Evolutionary conservation across 2,888 invertebrate species (phyloP).

Genomic region (Rhorus exstirpatorius): DNA sequence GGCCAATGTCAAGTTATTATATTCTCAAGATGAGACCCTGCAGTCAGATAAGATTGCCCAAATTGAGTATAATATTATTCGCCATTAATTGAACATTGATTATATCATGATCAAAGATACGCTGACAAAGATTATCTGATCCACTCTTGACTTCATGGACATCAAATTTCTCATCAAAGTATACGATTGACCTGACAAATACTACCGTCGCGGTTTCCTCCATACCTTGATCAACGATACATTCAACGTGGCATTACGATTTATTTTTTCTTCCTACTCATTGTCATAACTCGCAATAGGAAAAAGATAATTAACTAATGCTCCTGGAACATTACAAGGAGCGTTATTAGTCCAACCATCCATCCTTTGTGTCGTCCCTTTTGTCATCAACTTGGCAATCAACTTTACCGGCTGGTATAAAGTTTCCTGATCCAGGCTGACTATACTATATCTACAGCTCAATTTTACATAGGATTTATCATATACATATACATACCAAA

Average conservation of each 20-base stretch:
- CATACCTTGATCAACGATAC: too few species aligned
- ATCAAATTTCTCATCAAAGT: too few species aligned
- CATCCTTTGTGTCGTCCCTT: conserved; percentile 7
- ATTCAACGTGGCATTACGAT: not conserved
- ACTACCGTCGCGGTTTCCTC: conserved; percentile 4
- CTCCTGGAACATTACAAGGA: conserved; percentile 18
- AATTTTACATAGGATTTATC: conserved; percentile 42
- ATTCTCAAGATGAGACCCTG: too few species aligned
- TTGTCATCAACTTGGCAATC: conserved; percentile 61
- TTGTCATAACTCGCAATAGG: conserved; percentile 38
- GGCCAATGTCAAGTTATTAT: too few species aligned
- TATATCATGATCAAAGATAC: too few species aligned
- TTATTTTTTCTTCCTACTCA: conserved; percentile 9
- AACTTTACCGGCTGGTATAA: conserved; percentile 41
- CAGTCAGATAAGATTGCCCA: too few species aligned
- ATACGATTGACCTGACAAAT: too few species aligned
- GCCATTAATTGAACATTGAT: too few species aligned
- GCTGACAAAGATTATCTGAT: too few species aligned
- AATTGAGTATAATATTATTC: too few species aligned
- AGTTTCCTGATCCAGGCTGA: conserved; percentile 46
- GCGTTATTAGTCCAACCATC: conserved; percentile 3
- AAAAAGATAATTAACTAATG: not conserved
- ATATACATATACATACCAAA: conserved; percentile 12
- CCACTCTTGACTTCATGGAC: too few species aligned
- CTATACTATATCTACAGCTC: conserved; percentile 2